Evolutionary conservation across 1,140 invertebrate genomes (phyloP).

Genomic region (Latrodectus geometricus): DNA sequence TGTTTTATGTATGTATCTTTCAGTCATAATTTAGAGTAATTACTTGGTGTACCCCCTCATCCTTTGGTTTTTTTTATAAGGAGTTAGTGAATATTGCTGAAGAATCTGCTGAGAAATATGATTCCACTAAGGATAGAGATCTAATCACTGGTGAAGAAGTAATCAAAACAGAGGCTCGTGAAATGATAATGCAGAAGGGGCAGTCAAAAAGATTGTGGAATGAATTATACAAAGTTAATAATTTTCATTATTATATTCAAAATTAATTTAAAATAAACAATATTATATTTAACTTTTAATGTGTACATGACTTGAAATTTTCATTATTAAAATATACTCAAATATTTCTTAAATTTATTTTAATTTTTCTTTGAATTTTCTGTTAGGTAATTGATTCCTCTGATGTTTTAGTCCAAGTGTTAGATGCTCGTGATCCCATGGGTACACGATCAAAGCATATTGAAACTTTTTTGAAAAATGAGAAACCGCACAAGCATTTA

Average conservation of each 20-base stretch:
- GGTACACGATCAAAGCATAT: constrained; percentile 95
- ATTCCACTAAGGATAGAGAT: constrained; percentile 83
- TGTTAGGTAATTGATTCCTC: constrained; percentile 93
- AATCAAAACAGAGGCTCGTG: constrained; percentile 67
- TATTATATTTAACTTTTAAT: no score
- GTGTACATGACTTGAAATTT: no score
- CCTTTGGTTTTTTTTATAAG: constrained; percentile 62
- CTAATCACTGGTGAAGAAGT: constrained; percentile 72
- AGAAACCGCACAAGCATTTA: constrained; percentile 94
- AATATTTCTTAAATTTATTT: no score
- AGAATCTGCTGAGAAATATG: constrained; percentile 81
- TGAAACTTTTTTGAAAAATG: constrained; percentile 88
- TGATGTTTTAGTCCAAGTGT: constrained; percentile 92
- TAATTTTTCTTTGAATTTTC: constrained; percentile 14
- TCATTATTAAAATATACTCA: no score
- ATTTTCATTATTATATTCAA: constrained; percentile 28
- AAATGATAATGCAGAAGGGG: constrained; percentile 85
- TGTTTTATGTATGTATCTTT: no score
- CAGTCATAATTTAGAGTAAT: no score
- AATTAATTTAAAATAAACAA: background rate
- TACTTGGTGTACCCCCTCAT: no score
- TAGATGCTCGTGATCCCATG: constrained; percentile 95
- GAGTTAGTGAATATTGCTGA: constrained; percentile 79
- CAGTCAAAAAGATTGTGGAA: constrained; percentile 99
- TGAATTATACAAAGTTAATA: constrained; percentile 91